A percentile compares a stretch with the other conserved stretches of the same genome.
These are phyloP conservation scores for Holacanthus passer DNA, from an alignment of 2,113 vertebrate genomes.

Conservation along the genomic window DNA sequence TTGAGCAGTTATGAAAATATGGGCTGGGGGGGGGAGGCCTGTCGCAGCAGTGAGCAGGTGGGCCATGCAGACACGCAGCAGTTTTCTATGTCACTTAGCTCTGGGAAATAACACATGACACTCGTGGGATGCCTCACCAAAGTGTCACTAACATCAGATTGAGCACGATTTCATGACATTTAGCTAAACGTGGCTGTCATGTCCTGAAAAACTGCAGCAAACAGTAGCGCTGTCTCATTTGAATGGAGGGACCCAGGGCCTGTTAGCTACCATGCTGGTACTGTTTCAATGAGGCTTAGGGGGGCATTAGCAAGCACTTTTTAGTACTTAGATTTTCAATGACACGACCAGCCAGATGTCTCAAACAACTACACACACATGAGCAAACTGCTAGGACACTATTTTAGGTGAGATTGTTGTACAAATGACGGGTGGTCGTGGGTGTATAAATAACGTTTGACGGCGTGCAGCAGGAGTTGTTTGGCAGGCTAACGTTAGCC, in stretches of 20 bases:
- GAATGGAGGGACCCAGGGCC: constrained; percentile 77
- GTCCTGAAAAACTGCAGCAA: neutral
- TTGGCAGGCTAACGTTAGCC: constrained; percentile 73
- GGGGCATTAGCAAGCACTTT: constrained; percentile 82
- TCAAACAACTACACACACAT: neutral
- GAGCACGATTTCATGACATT: neutral
- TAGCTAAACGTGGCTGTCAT: neutral
- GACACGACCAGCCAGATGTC: constrained; percentile 51
- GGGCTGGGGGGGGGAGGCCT: constrained; percentile 72
- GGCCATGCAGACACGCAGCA: constrained; percentile 81
- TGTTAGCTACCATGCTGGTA: constrained; percentile 79
- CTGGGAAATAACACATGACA: constrained; percentile 49
- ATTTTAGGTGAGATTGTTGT: neutral
- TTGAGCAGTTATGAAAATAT: constrained; percentile 26
- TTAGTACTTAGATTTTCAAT: constrained; percentile 66
- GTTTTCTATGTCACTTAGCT: constrained; percentile 60
- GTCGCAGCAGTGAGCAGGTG: constrained; percentile 74
- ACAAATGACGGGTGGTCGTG: neutral
- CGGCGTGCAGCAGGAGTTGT: constrained; percentile 46
- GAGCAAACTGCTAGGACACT: too few species aligned
- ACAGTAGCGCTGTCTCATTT: constrained; percentile 46
- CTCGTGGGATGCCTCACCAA: neutral
- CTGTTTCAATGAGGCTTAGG: constrained; percentile 77
- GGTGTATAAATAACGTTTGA: constrained; percentile 17
- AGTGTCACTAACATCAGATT: neutral